A percentile compares a stretch with the other conserved stretches of the same genome.
Conservation (phyloP, 2,888 invertebrate genomes). For the Drosophila vallismaia region DNA sequence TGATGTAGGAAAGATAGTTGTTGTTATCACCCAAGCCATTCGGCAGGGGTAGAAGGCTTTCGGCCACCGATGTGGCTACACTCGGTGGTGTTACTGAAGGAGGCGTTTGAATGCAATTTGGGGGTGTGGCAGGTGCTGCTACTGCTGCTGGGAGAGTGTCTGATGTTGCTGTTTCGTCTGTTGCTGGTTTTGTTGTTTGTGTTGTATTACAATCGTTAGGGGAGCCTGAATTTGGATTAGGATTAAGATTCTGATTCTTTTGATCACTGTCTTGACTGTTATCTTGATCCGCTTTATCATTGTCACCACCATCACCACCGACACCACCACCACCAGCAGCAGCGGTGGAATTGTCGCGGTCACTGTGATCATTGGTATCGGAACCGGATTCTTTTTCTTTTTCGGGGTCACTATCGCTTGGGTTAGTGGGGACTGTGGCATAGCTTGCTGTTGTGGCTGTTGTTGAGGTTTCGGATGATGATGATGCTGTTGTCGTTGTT, state of each 20-base stretch:
- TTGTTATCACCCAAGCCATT: constrained; percentile 55
- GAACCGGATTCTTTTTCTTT: constrained; percentile 42
- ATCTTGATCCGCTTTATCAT: constrained; percentile 15
- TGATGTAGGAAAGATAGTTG: constrained; percentile 67
- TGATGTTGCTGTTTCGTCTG: constrained; percentile 45
- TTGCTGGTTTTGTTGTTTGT: constrained; percentile 54
- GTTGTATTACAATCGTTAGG: constrained; percentile 69
- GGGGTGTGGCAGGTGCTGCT: constrained; percentile 55
- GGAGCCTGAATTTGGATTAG: constrained; percentile 28
- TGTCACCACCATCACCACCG: constrained; percentile 50
- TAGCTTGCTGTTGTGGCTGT: constrained; percentile 31
- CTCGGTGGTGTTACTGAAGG: constrained; percentile 11
- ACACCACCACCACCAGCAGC: constrained; percentile 39
- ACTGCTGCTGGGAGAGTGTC: constrained; percentile 55
- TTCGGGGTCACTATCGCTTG: constrained; percentile 48
- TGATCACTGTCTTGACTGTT: constrained; percentile 54
- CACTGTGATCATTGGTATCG: constrained; percentile 51
- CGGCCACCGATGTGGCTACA: background rate
- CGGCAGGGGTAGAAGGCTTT: constrained; percentile 37
- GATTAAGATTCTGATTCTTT: constrained; percentile 42
- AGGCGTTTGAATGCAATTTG: constrained; percentile 52
- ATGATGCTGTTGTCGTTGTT: constrained; percentile 41
- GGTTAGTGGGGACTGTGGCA: constrained; percentile 59
- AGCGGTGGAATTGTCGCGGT: constrained; percentile 30
- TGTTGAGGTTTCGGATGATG: constrained; percentile 37